Evolutionary conservation across 2,888 invertebrate species (phyloP), one percentile per base, ranked within the genome.

Genomic region (Drosophila pseudotakahashii): DNA sequence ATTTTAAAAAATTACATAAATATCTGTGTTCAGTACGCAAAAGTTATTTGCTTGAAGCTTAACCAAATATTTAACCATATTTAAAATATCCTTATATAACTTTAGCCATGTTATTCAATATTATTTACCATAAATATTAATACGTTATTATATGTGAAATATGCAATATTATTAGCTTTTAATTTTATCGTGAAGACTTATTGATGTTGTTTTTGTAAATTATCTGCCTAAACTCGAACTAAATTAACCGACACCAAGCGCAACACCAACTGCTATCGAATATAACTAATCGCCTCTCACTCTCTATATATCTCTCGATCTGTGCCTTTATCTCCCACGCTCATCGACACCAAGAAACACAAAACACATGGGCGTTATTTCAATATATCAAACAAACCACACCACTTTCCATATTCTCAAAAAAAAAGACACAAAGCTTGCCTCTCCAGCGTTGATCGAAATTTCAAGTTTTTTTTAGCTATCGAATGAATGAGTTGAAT

Each of bases 171-270:
- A 30, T 62, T 71, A 60, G 57, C 71, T 69, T 69, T 47, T 70
- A 13, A 42, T 60, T 60, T 59, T 37, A 34, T 70, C 60, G 64
- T 66, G 64, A 67, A 23, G 64, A 86, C 70, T 75, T 85, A 77
- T 86, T 78, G 79, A 81, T 83, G 88, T 89, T 86, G 89, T 89
- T 90, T 89, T 90, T 88, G 89, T 90, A 90, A 90, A 90, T 90
- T 90, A 90, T 90, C 89, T 89, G 90, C 87, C 83, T 81, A 77
- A 68, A 70, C 54, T 71, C 48, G 45, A 72, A 52, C 45, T 44
- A 76, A 63, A 68, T 53, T 73, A 63, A 45, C 58, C 66, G 58
- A 64, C 72, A 72, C 64, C 47, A 47, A 68, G 41, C 68, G 67
- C 67, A 52, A 66, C 67, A 66, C 67, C 64, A 66, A 41, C 37